Evolutionary conservation across 2,888 invertebrate genomes (phyloP), one percentile per base, ranked within the genome.

Genomic region (Boloria euphrosyne): DNA sequence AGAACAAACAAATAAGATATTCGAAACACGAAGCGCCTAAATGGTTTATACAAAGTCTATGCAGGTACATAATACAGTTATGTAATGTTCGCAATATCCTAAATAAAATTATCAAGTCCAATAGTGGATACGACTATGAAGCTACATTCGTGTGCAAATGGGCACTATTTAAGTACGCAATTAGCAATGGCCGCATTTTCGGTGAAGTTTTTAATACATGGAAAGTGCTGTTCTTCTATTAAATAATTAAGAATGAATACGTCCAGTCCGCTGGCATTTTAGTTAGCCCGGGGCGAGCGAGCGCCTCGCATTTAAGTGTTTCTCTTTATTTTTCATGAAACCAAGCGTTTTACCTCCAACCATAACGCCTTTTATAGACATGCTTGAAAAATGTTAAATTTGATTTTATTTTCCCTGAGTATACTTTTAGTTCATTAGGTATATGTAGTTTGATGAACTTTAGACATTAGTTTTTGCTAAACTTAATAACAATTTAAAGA

Each of bases 321-420:
- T 55, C 59, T 51, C 49, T 62, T 68, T 63, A 57, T 63, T 63
- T 68, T 55, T 51, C 18, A 52, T 49, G 50, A 55, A 66, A 55
- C 60, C 62, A 63, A 62, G 46, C 68, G 47, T 60, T 69, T 60
- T 66, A 60, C 63, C 53, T 53, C 55, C 54, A 44, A 49, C 59
- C 43, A 38, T 53, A 63, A 62, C 18, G 52, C 18, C 55, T 43
- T 60, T 61, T 61, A 64, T 31, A 49, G 18, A 46, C 58, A 58
- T 44, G 52, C 44, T 58, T 58, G 38, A 10, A 68, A 61, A 46
- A 44, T 55, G 31, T 43, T 18, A 27, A 50, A 50, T 50, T 52
- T 57, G 55, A 17, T 66, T 62, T 62, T n/a, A 66, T 14, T 18
- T 38, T 10, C 7, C 10, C 10, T 38, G 7, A 0, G 10, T 38